A percentile compares a stretch with the other conserved stretches of the same genome.
Evolutionary conservation across 2,888 invertebrate genomes (phyloP).

Genomic region (Bugulina stolonifera): DNA sequence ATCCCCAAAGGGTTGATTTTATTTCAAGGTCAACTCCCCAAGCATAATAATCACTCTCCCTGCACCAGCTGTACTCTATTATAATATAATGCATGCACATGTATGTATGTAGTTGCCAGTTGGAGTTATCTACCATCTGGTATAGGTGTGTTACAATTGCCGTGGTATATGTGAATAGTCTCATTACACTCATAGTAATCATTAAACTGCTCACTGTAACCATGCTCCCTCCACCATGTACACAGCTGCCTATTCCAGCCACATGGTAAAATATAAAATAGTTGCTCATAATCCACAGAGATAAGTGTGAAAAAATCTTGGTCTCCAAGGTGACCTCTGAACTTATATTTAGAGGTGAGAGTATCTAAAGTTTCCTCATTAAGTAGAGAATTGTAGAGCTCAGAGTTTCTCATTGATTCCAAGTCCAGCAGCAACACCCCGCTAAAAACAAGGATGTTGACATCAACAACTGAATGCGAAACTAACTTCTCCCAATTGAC

Average conservation of each 20-base stretch:
- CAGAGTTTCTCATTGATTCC: slow-evolving; percentile 62
- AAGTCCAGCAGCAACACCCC: slow-evolving; percentile 70
- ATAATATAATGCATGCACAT: too few relatives aligned
- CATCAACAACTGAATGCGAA: too few relatives aligned
- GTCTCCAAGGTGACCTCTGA: slow-evolving; percentile 66
- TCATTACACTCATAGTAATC: slow-evolving; percentile 63
- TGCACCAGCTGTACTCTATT: too few relatives aligned
- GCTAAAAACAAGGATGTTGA: slow-evolving; percentile 55
- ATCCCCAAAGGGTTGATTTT: too few relatives aligned
- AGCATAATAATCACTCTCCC: too few relatives aligned
- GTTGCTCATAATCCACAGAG: slow-evolving; percentile 64
- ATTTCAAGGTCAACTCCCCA: too few relatives aligned
- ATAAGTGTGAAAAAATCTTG: slow-evolving; percentile 74
- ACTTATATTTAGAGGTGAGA: slow-evolving; percentile 51
- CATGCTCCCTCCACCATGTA: slow-evolving; percentile 73
- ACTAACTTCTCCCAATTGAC: too few relatives aligned
- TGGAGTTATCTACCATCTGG: too few relatives aligned
- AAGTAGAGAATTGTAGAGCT: slow-evolving; percentile 59
- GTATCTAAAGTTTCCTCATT: slow-evolving; percentile 30
- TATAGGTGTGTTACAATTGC: slow-evolving; percentile 50
- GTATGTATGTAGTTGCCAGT: too few relatives aligned
- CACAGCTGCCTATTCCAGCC: slow-evolving; percentile 76
- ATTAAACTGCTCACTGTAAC: slow-evolving; percentile 67
- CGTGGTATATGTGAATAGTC: slow-evolving; percentile 47
- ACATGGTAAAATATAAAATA: slow-evolving; percentile 70